Percentiles rank a stretch among this genome's conserved stretches.
Conservation (phyloP, 2,113 vertebrate species). For the Forbesichthys papilliferus region DNA sequence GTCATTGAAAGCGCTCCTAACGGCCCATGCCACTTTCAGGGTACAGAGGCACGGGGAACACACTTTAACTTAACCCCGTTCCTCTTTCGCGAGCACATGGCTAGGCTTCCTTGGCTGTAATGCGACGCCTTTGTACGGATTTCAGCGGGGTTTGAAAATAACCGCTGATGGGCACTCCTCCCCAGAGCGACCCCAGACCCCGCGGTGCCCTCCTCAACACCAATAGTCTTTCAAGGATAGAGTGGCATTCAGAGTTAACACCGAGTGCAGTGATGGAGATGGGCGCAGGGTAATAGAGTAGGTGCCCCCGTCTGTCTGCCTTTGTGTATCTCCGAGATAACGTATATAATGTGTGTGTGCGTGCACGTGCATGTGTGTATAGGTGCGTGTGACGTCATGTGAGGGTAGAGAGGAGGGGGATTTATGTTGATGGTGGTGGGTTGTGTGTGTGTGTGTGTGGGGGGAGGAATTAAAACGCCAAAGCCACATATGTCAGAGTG, state of each 20-base stretch:
- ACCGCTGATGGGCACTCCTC: constrained; percentile 58
- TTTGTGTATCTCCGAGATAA: background rate
- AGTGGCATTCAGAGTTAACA: constrained; percentile 49
- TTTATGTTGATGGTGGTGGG: background rate
- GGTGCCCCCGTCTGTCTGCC: constrained; percentile 11
- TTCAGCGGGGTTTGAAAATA: constrained; percentile 63
- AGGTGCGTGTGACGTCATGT: background rate
- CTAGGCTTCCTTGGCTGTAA: constrained; percentile 67
- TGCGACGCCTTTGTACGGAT: constrained; percentile 51
- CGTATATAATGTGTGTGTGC: background rate
- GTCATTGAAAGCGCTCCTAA: constrained; percentile 33
- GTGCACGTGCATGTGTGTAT: background rate
- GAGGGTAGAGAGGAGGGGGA: background rate
- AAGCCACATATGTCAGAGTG: constrained; percentile 61
- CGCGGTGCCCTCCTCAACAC: constrained; percentile 47
- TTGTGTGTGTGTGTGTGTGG: background rate
- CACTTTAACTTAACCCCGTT: constrained; percentile 57
- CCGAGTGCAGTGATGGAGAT: constrained; percentile 36
- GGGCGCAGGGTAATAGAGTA: constrained; percentile 38
- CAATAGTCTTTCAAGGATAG: constrained; percentile 50
- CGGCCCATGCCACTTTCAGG: constrained; percentile 48
- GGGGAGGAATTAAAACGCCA: constrained; percentile 52
- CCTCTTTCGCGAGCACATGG: constrained; percentile 63
- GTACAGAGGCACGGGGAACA: constrained; percentile 46
- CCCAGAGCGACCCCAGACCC: constrained; percentile 59